Evolutionary conservation across 2,797 vertebrate species (phyloP), one percentile per base, ranked within the genome.

Genomic region (Podarcis lilfordi): DNA sequence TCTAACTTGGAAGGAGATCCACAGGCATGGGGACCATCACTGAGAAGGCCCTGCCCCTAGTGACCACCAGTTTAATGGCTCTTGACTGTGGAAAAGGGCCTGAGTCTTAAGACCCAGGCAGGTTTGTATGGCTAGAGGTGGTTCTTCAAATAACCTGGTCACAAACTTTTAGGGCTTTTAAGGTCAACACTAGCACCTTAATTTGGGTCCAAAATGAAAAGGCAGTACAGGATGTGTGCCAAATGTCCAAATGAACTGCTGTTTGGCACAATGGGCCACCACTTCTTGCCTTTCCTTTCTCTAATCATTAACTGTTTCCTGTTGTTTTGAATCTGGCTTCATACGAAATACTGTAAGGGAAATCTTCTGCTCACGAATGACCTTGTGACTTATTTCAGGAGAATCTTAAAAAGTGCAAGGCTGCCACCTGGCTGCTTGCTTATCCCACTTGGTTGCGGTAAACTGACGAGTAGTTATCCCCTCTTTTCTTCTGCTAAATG

Each of bases 341-440:
- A 79, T 55, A 17, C 8, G 55, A 79, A 79, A 79, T 55, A 32
- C 7, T 1, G 55, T 40, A 32, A 19, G 17, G 45, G 32, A 13
- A 80, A 32, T 59, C 29, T 32, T 59, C 13, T 7, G 29, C 6
- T n/a, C 27, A 32, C n/a, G 35, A 80, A 59, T 59, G 78, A 59
- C 50, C 27, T 79, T 59, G 78, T 45, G 40, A 23, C 37, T 77
- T 43, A 77, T 43, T 43, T 77, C 40, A 77, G 8, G 23, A 6
- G 75, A 43, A 25, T 45, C n/a, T 59, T 21, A 19, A 80, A 32
- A 80, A 80, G 55, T 35, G n/a, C 50, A 80, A 80, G 78, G 78
- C 50, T 80, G 78, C 50, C 78, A 80, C 61, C 78, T 80, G 55
- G 55, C 78, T 80, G 78, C n/a, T 80, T 61, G n/a, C 10, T 80